Percentiles rank a stretch among this genome's conserved stretches.
Evolutionary conservation across 2,888 invertebrate species (phyloP).

Genomic region (Drosophila picticornis): DNA sequence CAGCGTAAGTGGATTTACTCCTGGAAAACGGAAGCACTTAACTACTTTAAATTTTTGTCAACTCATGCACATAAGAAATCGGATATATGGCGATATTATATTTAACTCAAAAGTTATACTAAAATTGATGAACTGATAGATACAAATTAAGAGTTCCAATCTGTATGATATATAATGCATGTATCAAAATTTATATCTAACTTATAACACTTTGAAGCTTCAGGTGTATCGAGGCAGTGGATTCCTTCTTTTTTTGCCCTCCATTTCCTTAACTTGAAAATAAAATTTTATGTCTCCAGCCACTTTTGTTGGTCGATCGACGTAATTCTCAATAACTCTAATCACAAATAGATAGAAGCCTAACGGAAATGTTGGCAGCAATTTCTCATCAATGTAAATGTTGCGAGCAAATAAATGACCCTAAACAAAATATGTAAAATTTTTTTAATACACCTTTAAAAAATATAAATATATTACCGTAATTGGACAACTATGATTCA

Average conservation of each 20-base stretch:
- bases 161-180: neutral
- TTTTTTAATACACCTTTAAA: neutral
- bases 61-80: no score
- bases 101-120: neutral
- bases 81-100: no score
- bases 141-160: neutral
- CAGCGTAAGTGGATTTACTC: no score
- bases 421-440: neutral
- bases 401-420: constrained; percentile 33
- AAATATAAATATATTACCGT: constrained; percentile 8
- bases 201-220: no score
- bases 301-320: neutral
- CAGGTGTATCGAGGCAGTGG: no score
- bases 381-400: constrained; percentile 12
- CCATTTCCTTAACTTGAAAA: constrained; percentile 11
- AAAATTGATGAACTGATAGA: neutral
- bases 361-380: neutral
- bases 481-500: constrained; percentile 49
- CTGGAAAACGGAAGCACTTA: no score
- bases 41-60: no score
- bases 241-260: neutral
- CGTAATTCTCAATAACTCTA: neutral
- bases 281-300: neutral
- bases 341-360: neutral
- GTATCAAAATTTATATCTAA: neutral